These are phyloP conservation scores for Sminthurinus aureus DNA, from an alignment of 2,888 invertebrate genomes.

Conservation along the genomic window DNA sequence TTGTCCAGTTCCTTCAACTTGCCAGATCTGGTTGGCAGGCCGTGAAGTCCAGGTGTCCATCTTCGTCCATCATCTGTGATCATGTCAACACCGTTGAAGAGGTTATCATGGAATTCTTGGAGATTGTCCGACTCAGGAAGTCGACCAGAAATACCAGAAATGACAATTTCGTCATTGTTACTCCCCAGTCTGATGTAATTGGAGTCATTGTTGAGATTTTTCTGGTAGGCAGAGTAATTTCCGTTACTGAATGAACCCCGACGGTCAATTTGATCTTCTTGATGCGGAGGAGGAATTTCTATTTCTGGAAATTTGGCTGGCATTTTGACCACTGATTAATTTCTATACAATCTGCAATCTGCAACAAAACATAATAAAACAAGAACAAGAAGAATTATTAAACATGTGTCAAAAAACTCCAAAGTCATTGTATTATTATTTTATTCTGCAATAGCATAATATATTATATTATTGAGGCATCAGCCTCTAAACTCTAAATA, in stretches of 20 bases:
- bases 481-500: no score
- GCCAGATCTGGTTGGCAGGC: conserved; percentile 78
- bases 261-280: conserved; percentile 10
- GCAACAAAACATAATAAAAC: neutral
- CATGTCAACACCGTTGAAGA: conserved; percentile 90
- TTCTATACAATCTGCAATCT: neutral
- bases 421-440: no score
- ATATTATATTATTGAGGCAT: no score
- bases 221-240: conserved; percentile 26
- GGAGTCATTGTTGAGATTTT: conserved; percentile 31
- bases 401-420: neutral
- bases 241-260: conserved; percentile 12
- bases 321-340: conserved; percentile 65
- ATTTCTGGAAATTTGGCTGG: conserved; percentile 74
- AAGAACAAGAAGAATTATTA: neutral
- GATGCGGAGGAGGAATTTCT: conserved; percentile 62
- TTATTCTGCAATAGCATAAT: no score
- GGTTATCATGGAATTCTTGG: conserved; percentile 90
- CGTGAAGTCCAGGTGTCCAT: conserved; percentile 53
- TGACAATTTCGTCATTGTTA: conserved; percentile 78
- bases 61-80: conserved; percentile 69
- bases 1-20: conserved; percentile 81
- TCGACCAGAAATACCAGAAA: conserved; percentile 76
- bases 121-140: conserved; percentile 90
- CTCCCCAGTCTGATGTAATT: conserved; percentile 43